Conservation (phyloP, 2,888 invertebrate genomes). For the Drosophila quinaria region DNA sequence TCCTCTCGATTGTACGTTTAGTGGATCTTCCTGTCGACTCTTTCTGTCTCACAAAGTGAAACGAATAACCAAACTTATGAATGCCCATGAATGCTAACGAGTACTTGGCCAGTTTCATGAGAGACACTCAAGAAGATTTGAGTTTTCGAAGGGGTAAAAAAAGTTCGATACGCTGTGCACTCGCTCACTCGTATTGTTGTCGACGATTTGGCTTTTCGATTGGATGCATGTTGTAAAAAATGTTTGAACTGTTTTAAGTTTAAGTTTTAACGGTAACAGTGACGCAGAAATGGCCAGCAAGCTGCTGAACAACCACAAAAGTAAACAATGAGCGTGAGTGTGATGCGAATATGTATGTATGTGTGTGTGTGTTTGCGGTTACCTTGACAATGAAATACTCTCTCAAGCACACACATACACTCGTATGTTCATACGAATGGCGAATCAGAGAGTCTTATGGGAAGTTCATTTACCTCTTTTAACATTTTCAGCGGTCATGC, state of each 20-base stretch:
- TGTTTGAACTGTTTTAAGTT: slow-evolving; percentile 86
- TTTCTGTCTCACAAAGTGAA: slow-evolving; percentile 3
- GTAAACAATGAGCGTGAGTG: slow-evolving; percentile 35
- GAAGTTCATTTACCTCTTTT: slow-evolving; percentile 63
- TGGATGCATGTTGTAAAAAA: slow-evolving; percentile 71
- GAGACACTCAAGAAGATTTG: slow-evolving; percentile 31
- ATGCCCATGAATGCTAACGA: slow-evolving; percentile 24
- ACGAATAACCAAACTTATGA: slow-evolving; percentile 14
- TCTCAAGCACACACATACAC: slow-evolving; percentile 13
- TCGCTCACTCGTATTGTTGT: slow-evolving; percentile 40
- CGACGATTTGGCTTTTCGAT: slow-evolving; percentile 41
- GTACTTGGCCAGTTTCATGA: slow-evolving; percentile 18
- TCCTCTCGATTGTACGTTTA: background rate
- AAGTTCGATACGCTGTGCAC: slow-evolving; percentile 35
- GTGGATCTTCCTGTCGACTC: slow-evolving; percentile 1
- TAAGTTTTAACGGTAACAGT: slow-evolving; percentile 84
- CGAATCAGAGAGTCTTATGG: slow-evolving; percentile 24
- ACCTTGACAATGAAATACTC: slow-evolving; percentile 75
- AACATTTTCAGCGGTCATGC: slow-evolving; percentile 47
- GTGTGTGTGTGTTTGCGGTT: slow-evolving; percentile 30
- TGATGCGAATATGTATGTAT: slow-evolving; percentile 15
- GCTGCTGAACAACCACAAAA: slow-evolving; percentile 42
- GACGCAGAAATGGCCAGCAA: slow-evolving; percentile 71
- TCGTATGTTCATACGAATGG: slow-evolving; percentile 2
- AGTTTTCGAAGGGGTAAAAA: slow-evolving; percentile 22